phyloP scores from a whole-genome alignment of 1,140 invertebrate genomes.

The Papilio glaucus region DNA sequence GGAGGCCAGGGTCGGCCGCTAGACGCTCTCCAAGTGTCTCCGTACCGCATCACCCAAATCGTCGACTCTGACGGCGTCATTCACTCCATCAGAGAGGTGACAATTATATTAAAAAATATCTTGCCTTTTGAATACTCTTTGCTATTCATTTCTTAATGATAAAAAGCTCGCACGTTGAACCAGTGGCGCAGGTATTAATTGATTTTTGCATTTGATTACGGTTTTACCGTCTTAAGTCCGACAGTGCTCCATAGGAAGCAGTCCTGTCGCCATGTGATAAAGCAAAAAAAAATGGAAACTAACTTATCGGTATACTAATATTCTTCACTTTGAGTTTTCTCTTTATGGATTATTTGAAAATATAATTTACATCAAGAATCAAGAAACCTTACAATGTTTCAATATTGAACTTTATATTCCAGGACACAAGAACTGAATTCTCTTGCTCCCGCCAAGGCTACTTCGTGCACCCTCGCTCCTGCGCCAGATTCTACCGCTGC shows the following conservation, averaged over 20 bases:
- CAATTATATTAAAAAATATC: constrained; percentile 33
- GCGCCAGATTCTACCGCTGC: constrained; percentile 92
- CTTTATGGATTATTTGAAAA: no score
- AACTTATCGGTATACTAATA: no score
- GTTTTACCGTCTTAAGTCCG: no score
- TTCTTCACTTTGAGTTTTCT: no score
- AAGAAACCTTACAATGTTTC: background rate
- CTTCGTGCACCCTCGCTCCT: constrained; percentile 91
- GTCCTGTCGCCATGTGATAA: no score
- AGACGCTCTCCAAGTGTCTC: constrained; percentile 86
- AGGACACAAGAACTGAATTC: constrained; percentile 89
- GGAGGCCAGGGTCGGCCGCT: constrained; percentile 69
- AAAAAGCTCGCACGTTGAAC: no score
- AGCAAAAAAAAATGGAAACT: no score
- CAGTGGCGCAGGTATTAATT: no score
- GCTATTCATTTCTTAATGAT: background rate
- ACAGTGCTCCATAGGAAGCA: no score
- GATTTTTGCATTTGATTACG: no score
- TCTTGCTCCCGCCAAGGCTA: constrained; percentile 91
- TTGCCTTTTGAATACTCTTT: constrained; percentile 4
- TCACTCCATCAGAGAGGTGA: constrained; percentile 87
- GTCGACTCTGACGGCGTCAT: constrained; percentile 89
- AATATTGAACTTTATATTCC: constrained; percentile 33
- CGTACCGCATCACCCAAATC: constrained; percentile 88
- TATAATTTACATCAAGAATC: no score